A percentile compares a stretch with the other conserved stretches of the same genome.
phyloP scores from a whole-genome alignment of 2,797 vertebrate genomes.

The Mormyrus hasselquistii region DNA sequence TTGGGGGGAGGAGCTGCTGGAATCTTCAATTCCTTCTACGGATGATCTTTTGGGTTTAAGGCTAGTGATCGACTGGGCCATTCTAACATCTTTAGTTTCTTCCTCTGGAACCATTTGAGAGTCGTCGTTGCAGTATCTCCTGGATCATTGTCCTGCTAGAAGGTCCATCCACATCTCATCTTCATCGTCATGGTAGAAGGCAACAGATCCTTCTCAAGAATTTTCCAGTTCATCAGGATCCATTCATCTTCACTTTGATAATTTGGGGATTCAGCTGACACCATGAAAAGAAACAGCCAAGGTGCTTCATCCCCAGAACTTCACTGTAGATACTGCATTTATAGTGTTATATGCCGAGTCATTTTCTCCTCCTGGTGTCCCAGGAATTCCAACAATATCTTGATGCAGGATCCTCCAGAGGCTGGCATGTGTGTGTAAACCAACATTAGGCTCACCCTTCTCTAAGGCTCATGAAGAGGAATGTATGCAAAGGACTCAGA shows the following conservation, averaged over 20 bases:
- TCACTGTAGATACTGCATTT: background rate
- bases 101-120: background rate
- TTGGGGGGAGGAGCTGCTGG: background rate
- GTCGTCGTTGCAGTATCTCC: background rate
- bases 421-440: background rate
- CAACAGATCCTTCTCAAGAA: background rate
- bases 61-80: background rate
- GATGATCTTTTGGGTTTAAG: background rate
- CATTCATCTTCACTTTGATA: background rate
- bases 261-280: background rate
- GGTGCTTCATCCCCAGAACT: background rate
- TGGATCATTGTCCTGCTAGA: background rate
- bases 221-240: background rate
- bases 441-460: background rate
- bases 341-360: background rate
- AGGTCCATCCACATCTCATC: background rate
- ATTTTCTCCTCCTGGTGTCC: background rate
- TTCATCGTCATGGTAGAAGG: background rate
- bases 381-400: background rate
- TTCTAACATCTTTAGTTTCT: background rate
- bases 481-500: background rate
- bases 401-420: background rate
- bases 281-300: background rate
- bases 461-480: background rate
- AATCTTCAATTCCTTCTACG: background rate